These are phyloP conservation scores for Orthosia incerta DNA, from an alignment of 2,888 invertebrate genomes.

Conservation along the genomic window DNA sequence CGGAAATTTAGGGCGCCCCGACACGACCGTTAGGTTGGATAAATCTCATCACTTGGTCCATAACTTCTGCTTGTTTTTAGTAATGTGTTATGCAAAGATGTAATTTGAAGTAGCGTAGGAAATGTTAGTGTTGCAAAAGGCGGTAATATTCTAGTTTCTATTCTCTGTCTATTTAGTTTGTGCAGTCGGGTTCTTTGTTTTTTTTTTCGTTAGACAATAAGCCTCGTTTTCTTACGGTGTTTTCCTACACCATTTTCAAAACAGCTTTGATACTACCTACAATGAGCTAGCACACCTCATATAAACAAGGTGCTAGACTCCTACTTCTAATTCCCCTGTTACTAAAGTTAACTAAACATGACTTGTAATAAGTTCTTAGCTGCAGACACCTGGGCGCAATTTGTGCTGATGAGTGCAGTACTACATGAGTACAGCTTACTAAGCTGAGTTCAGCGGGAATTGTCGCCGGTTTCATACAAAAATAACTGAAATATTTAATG, in stretches of 20 bases:
- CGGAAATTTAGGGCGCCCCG: no score
- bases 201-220: no score
- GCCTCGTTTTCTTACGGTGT: no score
- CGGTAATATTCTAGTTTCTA: no score
- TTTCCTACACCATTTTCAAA: no score
- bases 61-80: no score
- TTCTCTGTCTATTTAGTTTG: no score
- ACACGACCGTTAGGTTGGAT: no score
- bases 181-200: no score
- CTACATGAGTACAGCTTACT: constrained; percentile 4
- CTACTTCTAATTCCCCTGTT: neutral
- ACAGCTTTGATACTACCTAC: neutral
- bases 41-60: no score
- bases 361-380: constrained; percentile 40
- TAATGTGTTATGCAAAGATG: neutral
- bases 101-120: neutral
- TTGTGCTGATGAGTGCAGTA: constrained; percentile 34
- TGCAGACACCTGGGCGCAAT: constrained; percentile 44
- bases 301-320: constrained; percentile 12
- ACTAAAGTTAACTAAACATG: constrained; percentile 15
- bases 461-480: neutral
- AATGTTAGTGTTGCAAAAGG: no score
- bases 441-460: neutral
- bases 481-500: no score
- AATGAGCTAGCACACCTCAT: neutral